Conservation (phyloP, 2,113 vertebrate genomes). For the Carettochelys insculpta region DNA sequence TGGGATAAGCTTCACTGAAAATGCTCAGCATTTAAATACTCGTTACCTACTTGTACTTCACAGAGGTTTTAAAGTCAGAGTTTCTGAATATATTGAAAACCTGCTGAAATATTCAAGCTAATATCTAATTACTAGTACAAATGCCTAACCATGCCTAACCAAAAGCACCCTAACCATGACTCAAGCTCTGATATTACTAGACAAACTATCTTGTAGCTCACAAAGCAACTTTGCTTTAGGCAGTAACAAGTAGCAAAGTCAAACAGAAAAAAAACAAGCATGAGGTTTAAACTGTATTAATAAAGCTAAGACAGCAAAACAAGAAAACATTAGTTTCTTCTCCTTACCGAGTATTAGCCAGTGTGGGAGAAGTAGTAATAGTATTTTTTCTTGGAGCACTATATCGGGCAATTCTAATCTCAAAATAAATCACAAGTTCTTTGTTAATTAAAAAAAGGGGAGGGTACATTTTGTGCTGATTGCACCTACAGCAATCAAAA, state of each 20-base stretch:
- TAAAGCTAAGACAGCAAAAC: conserved; percentile 36
- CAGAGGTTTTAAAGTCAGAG: not conserved
- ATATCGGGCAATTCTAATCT: conserved; percentile 6
- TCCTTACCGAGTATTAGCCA: not conserved
- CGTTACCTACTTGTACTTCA: not conserved
- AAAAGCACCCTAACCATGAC: not conserved
- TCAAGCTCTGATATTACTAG: not conserved
- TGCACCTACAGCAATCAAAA: not conserved
- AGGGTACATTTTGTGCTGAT: not conserved
- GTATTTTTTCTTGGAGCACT: not conserved
- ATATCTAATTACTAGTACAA: not conserved
- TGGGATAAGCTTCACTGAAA: not conserved
- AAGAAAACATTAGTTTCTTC: not conserved
- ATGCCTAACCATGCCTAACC: no score
- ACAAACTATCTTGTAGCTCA: conserved; percentile 9
- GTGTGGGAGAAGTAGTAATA: not conserved
- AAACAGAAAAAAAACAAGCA: not conserved
- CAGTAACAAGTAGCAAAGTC: not conserved
- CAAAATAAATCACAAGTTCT: not conserved
- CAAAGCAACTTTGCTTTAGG: conserved; percentile 36
- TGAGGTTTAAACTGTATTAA: conserved; percentile 8
- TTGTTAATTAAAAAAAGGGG: not conserved
- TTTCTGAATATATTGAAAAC: not conserved
- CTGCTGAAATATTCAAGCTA: conserved; percentile 14
- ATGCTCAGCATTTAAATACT: not conserved